A percentile compares a stretch with the other conserved stretches of the same genome.
Evolutionary conservation across 2,113 vertebrate species (phyloP).

Genomic region (Rissa tridactyla): DNA sequence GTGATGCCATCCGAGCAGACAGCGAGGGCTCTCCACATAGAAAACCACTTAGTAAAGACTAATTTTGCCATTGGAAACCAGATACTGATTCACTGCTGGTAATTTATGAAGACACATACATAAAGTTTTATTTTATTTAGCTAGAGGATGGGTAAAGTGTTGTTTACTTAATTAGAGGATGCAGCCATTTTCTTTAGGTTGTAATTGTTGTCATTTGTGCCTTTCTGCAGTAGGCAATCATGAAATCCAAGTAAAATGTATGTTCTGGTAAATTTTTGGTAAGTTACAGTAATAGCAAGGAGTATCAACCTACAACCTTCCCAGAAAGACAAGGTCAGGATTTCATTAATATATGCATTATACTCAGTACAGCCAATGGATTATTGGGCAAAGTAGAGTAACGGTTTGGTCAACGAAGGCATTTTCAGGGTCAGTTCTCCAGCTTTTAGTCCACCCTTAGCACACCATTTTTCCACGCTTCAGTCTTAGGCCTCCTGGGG

Average conservation of each 20-base stretch:
- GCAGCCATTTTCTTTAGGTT: background rate
- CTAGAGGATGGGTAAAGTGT: too few species aligned
- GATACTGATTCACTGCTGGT: background rate
- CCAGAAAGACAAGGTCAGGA: background rate
- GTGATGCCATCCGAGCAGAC: background rate
- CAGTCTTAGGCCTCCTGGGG: background rate
- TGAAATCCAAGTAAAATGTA: accelerated
- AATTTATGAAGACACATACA: background rate
- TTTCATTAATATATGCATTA: accelerated
- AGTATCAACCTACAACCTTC: accelerated
- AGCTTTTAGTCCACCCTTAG: background rate
- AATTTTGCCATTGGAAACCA: background rate
- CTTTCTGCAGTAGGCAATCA: background rate
- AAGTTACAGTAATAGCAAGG: too few species aligned
- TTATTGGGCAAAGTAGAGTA: too few species aligned
- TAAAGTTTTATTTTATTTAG: background rate
- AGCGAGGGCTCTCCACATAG: background rate
- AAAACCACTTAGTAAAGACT: background rate
- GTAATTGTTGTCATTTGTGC: background rate
- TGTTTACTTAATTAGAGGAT: background rate
- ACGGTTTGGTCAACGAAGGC: accelerated
- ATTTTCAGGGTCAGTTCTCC: background rate
- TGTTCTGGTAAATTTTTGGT: background rate
- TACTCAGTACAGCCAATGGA: accelerated
- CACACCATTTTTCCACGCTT: accelerated